Percentiles rank a stretch among this genome's conserved stretches.
These are phyloP conservation scores for Panzeria rudis DNA, from an alignment of 2,888 invertebrate genomes.

Conservation along the genomic window DNA sequence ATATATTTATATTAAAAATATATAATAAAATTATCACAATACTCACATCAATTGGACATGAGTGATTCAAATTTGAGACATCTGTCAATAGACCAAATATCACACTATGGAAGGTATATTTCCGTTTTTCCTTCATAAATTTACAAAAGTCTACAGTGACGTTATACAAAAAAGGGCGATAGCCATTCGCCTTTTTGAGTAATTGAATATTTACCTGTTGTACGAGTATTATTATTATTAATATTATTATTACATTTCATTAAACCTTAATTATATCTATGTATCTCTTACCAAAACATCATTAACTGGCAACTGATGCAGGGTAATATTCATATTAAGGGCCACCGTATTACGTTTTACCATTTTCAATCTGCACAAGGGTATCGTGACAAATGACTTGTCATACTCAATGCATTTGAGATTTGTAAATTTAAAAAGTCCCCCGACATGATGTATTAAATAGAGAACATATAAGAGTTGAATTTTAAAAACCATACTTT, in stretches of 20 bases:
- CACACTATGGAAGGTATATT: neutral
- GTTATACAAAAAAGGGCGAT: slow-evolving; percentile 63
- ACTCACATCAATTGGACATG: slow-evolving; percentile 60
- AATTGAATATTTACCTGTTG: neutral
- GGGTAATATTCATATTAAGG: slow-evolving; percentile 5
- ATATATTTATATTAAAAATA: neutral
- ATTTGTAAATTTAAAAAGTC: slow-evolving; percentile 39
- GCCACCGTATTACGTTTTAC: slow-evolving; percentile 35
- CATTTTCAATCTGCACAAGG: slow-evolving; percentile 44
- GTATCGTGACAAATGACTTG: slow-evolving; percentile 42
- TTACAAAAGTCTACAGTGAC: slow-evolving; percentile 42
- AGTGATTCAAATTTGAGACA: slow-evolving; percentile 62
- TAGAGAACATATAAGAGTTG: neutral
- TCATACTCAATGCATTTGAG: slow-evolving; percentile 46
- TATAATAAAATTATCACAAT: too few species aligned
- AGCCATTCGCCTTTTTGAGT: slow-evolving; percentile 51
- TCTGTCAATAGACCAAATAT: neutral
- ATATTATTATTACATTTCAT: neutral
- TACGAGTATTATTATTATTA: neutral
- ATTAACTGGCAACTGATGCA: slow-evolving; percentile 47
- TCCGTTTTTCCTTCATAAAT: slow-evolving; percentile 22
- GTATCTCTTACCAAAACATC: slow-evolving; percentile 54
- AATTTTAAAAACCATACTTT: neutral
- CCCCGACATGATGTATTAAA: neutral
- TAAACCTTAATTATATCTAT: neutral